Evolutionary conservation across 2,113 vertebrate species (phyloP).

Genomic region (Cephalopholis sonnerati): DNA sequence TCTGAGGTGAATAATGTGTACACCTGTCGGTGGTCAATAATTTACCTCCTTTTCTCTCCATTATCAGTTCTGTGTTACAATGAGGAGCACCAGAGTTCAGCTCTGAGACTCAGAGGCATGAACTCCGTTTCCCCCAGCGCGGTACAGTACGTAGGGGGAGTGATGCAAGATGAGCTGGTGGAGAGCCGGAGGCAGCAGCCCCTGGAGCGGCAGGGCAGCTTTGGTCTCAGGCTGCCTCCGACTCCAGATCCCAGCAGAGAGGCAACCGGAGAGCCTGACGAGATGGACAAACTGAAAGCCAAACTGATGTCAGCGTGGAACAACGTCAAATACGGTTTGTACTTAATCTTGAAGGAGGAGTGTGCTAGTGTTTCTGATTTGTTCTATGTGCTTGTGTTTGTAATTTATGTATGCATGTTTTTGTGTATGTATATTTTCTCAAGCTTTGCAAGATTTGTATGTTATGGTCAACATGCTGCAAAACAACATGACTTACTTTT

Average conservation of each 20-base stretch:
- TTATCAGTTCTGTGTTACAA: slow-evolving; percentile 66
- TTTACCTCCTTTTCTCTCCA: slow-evolving; percentile 19
- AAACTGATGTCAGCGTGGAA: slow-evolving; percentile 93
- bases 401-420: neutral
- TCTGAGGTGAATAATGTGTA: slow-evolving; percentile 4
- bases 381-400: neutral
- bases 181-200: slow-evolving; percentile 65
- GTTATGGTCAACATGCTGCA: no score
- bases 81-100: slow-evolving; percentile 54
- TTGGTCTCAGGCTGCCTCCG: slow-evolving; percentile 48
- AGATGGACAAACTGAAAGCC: slow-evolving; percentile 92
- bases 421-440: neutral
- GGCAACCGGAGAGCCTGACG: slow-evolving; percentile 84
- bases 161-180: slow-evolving; percentile 82
- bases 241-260: slow-evolving; percentile 61
- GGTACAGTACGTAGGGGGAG: slow-evolving; percentile 86
- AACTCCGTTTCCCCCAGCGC: slow-evolving; percentile 91
- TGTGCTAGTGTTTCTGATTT: neutral
- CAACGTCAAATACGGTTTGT: slow-evolving; percentile 93
- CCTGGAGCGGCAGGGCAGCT: slow-evolving; percentile 76
- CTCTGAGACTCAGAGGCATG: slow-evolving; percentile 80
- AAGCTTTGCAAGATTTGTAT: no score
- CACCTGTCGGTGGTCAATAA: slow-evolving; percentile 2
- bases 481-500: neutral
- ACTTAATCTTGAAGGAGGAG: neutral